These are phyloP conservation scores for Drosophila oshimai DNA, from an alignment of 1,140 invertebrate genomes.

Conservation along the genomic window DNA sequence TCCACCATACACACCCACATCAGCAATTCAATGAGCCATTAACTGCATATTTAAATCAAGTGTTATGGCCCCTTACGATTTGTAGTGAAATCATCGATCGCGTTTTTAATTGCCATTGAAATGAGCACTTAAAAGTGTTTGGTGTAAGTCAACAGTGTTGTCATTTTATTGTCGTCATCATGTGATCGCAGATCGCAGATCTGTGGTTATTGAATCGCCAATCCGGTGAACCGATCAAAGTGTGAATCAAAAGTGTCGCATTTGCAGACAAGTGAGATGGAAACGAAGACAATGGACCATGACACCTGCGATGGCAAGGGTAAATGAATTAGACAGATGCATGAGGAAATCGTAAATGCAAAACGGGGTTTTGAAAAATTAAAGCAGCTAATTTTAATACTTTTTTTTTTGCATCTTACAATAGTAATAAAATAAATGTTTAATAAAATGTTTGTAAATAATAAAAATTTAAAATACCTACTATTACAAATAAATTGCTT, in stretches of 20 bases:
- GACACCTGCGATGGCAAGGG: slow-evolving; percentile 15
- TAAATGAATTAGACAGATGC: slow-evolving; percentile 19
- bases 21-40: slow-evolving; percentile 20
- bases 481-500: too few relatives aligned
- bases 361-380: background rate
- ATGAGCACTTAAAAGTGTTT: slow-evolving; percentile 9
- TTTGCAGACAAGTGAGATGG: slow-evolving; percentile 23
- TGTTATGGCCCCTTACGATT: background rate
- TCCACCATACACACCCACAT: background rate
- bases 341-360: background rate
- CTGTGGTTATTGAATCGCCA: slow-evolving; percentile 13
- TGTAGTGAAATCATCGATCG: slow-evolving; percentile 12
- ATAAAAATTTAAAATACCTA: too few relatives aligned
- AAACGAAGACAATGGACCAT: slow-evolving; percentile 22
- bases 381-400: background rate
- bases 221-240: slow-evolving; percentile 8
- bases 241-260: slow-evolving; percentile 42
- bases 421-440: too few relatives aligned
- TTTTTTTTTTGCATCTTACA: background rate
- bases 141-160: background rate
- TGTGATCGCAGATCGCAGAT: slow-evolving; percentile 31
- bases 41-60: slow-evolving; percentile 11
- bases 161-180: slow-evolving; percentile 11
- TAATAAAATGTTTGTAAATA: too few relatives aligned
- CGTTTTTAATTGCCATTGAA: slow-evolving; percentile 20